Evolutionary conservation across 2,888 invertebrate species (phyloP).

Genomic region (Cataglyphis rosenhaueri): DNA sequence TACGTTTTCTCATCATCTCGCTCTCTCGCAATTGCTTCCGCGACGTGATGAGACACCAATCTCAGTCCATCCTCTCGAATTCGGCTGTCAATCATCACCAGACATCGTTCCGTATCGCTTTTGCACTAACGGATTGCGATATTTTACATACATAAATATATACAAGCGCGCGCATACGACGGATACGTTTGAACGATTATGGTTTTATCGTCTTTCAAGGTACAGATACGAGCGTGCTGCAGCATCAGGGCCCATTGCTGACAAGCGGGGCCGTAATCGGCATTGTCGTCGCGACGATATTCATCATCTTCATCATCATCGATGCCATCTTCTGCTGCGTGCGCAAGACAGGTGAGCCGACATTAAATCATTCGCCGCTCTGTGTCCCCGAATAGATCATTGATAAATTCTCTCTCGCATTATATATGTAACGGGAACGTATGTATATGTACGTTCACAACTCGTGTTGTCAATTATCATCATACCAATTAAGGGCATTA

Average conservation of each 20-base stretch:
- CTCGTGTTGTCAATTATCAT: background rate
- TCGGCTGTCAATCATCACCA: slow-evolving; percentile 78
- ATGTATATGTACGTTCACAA: background rate
- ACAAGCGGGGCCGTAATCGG: slow-evolving; percentile 93
- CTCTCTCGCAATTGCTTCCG: background rate
- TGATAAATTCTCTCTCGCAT: slow-evolving; percentile 4
- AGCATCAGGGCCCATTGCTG: slow-evolving; percentile 86
- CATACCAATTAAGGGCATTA: background rate
- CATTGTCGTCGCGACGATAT: slow-evolving; percentile 92
- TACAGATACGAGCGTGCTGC: slow-evolving; percentile 79
- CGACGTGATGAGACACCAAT: background rate
- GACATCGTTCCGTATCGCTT: slow-evolving; percentile 83
- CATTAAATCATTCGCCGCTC: slow-evolving; percentile 40
- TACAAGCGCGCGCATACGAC: background rate
- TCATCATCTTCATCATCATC: slow-evolving; percentile 90
- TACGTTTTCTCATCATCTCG: slow-evolving; percentile 73
- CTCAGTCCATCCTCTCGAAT: background rate
- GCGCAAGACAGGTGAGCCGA: slow-evolving; percentile 86
- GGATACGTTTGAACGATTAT: slow-evolving; percentile 28
- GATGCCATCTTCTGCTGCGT: slow-evolving; percentile 93
- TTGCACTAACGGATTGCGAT: slow-evolving; percentile 83
- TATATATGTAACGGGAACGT: background rate
- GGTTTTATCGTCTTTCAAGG: slow-evolving; percentile 77
- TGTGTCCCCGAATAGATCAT: background rate
- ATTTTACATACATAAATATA: slow-evolving; percentile 34